Percentiles rank a stretch among this genome's conserved stretches.
Evolutionary conservation across 2,113 vertebrate species (phyloP).

Genomic region (Bos javanicus): DNA sequence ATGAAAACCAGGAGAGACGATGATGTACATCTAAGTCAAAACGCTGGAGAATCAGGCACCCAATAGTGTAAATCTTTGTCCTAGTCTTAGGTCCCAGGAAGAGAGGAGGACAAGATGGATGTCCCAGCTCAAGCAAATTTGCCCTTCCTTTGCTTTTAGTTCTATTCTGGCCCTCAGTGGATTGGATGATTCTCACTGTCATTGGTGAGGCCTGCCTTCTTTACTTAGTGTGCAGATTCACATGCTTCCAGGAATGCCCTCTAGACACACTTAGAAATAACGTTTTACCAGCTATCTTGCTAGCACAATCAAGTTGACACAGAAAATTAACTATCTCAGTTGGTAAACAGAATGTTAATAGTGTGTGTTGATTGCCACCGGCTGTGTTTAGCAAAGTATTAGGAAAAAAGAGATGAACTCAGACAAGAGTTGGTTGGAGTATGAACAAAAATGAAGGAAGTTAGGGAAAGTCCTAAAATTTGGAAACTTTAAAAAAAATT

Average conservation of each 20-base stretch:
- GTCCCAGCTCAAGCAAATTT: neutral
- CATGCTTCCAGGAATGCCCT: neutral
- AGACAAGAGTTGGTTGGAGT: neutral
- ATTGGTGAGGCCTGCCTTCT: neutral
- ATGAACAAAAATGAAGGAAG: neutral
- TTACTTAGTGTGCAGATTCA: neutral
- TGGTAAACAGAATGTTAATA: neutral
- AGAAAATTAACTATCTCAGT: neutral
- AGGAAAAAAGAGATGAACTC: neutral
- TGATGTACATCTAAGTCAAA: neutral
- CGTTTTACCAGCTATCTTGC: neutral
- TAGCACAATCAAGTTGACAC: neutral
- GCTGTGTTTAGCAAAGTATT: neutral
- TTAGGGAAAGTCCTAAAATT: neutral
- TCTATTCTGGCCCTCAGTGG: neutral
- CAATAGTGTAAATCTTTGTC: neutral
- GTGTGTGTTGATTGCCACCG: neutral
- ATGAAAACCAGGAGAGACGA: neutral
- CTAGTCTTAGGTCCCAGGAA: neutral
- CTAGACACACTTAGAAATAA: neutral
- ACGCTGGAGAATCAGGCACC: neutral
- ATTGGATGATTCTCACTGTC: neutral
- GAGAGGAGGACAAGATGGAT: neutral
- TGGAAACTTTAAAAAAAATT: neutral
- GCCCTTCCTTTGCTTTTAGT: neutral